These are phyloP conservation scores for Furnarius figulus DNA, from an alignment of 2,113 vertebrate species.

Conservation along the genomic window DNA sequence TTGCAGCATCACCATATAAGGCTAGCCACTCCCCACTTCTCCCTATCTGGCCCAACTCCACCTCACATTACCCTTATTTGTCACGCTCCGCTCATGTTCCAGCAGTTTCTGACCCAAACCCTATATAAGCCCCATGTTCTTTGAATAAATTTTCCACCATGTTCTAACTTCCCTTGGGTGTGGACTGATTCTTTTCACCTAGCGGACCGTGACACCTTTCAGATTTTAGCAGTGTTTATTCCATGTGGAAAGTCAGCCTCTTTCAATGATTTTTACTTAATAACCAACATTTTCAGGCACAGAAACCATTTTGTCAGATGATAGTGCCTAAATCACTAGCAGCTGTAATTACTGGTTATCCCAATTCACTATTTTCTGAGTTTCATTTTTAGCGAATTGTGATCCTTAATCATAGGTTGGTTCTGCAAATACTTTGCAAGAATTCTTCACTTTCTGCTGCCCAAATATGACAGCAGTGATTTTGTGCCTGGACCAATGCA, in stretches of 20 bases:
- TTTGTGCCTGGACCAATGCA: not conserved
- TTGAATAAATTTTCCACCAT: no score
- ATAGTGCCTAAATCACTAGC: not conserved
- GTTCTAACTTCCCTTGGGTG: no score
- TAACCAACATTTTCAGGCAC: not conserved
- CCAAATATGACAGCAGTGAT: rapidly evolving
- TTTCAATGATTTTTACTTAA: not conserved
- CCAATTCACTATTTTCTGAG: not conserved
- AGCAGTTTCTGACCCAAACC: no score
- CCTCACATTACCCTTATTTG: no score
- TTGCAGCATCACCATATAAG: no score
- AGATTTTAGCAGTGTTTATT: not conserved
- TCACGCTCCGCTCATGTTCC: no score
- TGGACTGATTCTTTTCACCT: no score
- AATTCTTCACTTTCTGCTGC: not conserved
- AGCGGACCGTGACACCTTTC: no score
- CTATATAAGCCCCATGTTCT: no score
- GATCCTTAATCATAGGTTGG: not conserved
- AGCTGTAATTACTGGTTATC: not conserved
- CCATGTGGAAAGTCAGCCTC: not conserved
- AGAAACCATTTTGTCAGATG: not conserved
- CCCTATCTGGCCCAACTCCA: no score
- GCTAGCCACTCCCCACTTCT: no score
- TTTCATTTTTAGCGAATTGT: not conserved
- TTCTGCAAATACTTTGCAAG: not conserved